Base-by-base conservation (phyloP, 2,113 vertebrate genomes). In the Tor tambroides region DNA sequence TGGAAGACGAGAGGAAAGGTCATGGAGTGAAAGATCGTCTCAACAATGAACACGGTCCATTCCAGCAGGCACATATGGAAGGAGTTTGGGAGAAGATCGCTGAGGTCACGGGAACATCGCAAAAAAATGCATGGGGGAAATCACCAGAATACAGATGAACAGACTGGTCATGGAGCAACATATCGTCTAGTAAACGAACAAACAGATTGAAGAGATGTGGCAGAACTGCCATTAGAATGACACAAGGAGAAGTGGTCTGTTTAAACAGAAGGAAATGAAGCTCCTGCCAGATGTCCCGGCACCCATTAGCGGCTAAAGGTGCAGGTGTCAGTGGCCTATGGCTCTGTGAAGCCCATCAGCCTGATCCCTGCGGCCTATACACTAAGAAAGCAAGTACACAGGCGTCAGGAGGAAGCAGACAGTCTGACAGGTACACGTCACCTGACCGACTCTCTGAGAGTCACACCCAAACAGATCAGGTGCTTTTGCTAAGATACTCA, bases 251-350 rank as follows among this genome's bases (percentile, higher is more conserved):
- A 28, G 80, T 46, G 59, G 7, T 15, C 4, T 28, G 59, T 67
- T 65, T 65, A 67, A 81, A 28, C 80, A 82, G 80, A 82, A 67
- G 80, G 80, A 65, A 67, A 43, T 65, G 17, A 67, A 82, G 35
- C 35, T 21, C 38, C 59, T 67, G 80, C 80, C 59, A 82, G 80
- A 82, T 82, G 80, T 82, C 80, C 78, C 59, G 11, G 41, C 59
- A 82, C n/a, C n/a, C 38, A 67, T 82, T 82, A 82, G 80, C 80
- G 46, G 80, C 80, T 46, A 67, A 19, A 82, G 41, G 80, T 65
- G 35, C 59, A 65, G 59, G 10, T 19, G 80, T 82, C 38, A 43
- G 59, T 65, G 59, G 38, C 80, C 80, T 82, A 17, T 82, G 59
- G 74, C 35, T 82, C 61, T 65, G n/a, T 46, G 23, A 43, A 67